Evolutionary conservation across 1,140 invertebrate genomes (phyloP), one percentile per base, ranked within the genome.

Genomic region (Stegodyphus mimosarum): DNA sequence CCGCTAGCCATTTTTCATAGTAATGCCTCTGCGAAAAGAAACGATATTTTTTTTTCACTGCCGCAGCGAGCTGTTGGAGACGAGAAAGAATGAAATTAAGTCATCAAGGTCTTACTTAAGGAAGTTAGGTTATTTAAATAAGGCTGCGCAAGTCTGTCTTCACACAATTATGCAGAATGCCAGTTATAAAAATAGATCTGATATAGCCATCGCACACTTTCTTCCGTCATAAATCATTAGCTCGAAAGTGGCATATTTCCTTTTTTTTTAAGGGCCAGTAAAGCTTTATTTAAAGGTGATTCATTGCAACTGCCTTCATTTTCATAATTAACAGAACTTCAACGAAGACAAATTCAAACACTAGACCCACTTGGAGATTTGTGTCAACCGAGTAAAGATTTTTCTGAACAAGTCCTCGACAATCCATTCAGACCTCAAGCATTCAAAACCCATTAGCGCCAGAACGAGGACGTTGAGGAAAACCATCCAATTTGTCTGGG

Each of bases 1-100:
- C 60, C 17, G 49, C 11, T 11, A n/a, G 69, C 52, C 78, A 81
- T 81, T 81, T 81, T 72, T 81, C 78, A 72, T 81, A 69, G 69
- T 81, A 81, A 81, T 81, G 78, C 64, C 13, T 7, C 66, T 7
- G 66, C 17, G 15, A 15, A 9, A 60, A 10, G 15, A 15, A 15
- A 10, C 15, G 9, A 10, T 60, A 60, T 9, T 9, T 15, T 15
- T 10, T 9, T 15, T 60, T 10, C 55, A 60, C 55, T 60, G 55
- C 15, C 9, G 9, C 55, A 60, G 55, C 9, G 55, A 15, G 15
- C 9, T 60, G 15, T 60, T 15, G 55, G 15, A 60, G 15, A 60
- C 15, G 55, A 9, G 15, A 60, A 60, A 10, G 15, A 9, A 10
- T 60, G 55, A 15, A 10, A 60, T 60, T 15, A 60, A 60, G 55